phyloP scores from a whole-genome alignment of 2,797 vertebrate genomes.

The Silurus lanzhouensis region DNA sequence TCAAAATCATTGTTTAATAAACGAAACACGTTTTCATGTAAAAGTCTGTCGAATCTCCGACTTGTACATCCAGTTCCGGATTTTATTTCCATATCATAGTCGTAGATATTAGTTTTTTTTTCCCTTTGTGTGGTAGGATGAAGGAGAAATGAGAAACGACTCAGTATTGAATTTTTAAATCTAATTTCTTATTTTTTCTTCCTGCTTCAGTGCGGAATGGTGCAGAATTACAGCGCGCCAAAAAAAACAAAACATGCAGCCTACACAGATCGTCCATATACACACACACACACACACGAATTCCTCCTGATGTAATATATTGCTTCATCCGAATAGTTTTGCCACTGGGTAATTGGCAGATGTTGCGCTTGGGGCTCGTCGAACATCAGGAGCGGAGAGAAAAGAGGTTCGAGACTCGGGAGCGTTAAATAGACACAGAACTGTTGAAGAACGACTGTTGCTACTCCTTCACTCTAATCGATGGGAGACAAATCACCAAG shows the following conservation, averaged over 20 bases:
- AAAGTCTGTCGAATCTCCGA: background rate
- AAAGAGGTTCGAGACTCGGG: background rate
- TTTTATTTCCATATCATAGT: background rate
- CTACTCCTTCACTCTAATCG: slow-evolving; percentile 39
- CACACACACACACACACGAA: too few species aligned
- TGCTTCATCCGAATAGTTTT: background rate
- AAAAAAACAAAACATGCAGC: background rate
- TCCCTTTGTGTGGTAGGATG: background rate
- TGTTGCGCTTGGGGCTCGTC: background rate
- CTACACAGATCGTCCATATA: too few species aligned
- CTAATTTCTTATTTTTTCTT: too few species aligned
- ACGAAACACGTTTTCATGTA: background rate
- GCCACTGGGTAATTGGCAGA: background rate
- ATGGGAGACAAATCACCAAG: slow-evolving; percentile 49
- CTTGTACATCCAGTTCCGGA: background rate
- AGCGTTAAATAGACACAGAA: slow-evolving; percentile 24
- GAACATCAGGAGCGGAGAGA: too few species aligned
- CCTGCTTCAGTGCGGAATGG: too few species aligned
- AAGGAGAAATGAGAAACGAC: background rate
- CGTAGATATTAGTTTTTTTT: background rate
- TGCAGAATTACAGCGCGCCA: too few species aligned
- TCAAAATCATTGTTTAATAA: background rate
- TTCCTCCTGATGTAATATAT: background rate
- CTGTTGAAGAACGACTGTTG: background rate
- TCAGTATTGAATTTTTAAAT: background rate